Conservation (phyloP, 92 coral and sea anemone species). For the Phenganax subtilis region DNA sequence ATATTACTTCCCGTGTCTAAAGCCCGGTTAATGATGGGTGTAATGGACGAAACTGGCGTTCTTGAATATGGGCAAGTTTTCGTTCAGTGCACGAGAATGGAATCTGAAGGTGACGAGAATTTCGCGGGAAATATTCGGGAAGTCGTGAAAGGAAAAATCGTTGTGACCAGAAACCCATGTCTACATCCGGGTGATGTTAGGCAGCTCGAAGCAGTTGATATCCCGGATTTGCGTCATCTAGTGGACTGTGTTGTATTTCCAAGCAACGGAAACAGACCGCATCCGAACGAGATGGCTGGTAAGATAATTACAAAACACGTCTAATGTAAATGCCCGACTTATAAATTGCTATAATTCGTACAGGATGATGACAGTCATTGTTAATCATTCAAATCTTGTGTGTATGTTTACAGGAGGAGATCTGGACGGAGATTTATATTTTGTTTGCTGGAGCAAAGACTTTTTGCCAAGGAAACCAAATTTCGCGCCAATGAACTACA, state of each 20-base stretch:
- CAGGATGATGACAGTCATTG: no score
- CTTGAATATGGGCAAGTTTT: slow-evolving; percentile 83
- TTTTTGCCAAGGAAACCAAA: slow-evolving; percentile 56
- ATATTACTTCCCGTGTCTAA: slow-evolving; percentile 80
- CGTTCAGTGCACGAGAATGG: slow-evolving; percentile 69
- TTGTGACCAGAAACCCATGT: slow-evolving; percentile 87
- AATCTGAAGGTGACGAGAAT: slow-evolving; percentile 56
- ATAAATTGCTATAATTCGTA: no score
- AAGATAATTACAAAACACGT: not conserved
- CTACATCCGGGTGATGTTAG: slow-evolving; percentile 98
- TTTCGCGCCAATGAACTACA: slow-evolving; percentile 82
- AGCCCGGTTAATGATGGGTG: slow-evolving; percentile 85
- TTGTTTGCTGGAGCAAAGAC: slow-evolving; percentile 75
- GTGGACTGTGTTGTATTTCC: slow-evolving; percentile 91
- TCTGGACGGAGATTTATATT: slow-evolving; percentile 89
- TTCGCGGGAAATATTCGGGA: slow-evolving; percentile 31
- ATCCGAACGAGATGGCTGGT: slow-evolving; percentile 86
- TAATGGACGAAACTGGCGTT: slow-evolving; percentile 62
- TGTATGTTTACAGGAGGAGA: slow-evolving; percentile 60
- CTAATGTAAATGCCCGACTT: no score
- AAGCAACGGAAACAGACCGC: slow-evolving; percentile 81
- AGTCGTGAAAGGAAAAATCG: slow-evolving; percentile 63
- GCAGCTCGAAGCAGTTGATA: slow-evolving; percentile 78
- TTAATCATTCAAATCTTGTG: not conserved
- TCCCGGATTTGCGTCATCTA: slow-evolving; percentile 63